A percentile compares a stretch with the other conserved stretches of the same genome.
Conservation (phyloP, 1,140 invertebrate species). For the Battus philenor region DNA sequence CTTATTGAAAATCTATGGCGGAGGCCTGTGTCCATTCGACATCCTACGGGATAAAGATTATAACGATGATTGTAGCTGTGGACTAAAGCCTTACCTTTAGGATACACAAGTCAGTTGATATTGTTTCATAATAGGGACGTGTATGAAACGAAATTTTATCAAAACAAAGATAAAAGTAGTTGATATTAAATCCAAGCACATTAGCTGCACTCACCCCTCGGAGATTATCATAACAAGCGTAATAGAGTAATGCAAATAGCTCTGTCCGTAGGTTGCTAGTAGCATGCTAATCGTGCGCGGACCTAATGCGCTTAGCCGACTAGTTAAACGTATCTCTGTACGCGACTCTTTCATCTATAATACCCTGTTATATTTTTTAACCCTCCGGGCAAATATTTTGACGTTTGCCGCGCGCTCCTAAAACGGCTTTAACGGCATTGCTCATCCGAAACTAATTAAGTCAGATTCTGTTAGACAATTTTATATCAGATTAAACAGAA, state of each 20-base stretch:
- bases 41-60: too few relatives aligned
- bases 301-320: constrained; percentile 43
- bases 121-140: too few relatives aligned
- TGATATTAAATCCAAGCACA: too few relatives aligned
- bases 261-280: constrained; percentile 35
- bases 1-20: too few relatives aligned
- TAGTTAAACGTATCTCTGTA: constrained; percentile 53
- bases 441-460: constrained; percentile 27
- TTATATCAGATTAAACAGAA: not conserved
- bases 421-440: constrained; percentile 24
- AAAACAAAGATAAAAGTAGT: too few relatives aligned
- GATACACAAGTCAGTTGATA: too few relatives aligned
- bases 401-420: constrained; percentile 36
- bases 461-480: too few relatives aligned
- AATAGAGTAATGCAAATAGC: constrained; percentile 68
- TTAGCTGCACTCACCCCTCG: constrained; percentile 51
- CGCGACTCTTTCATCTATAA: constrained; percentile 37
- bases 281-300: constrained; percentile 48
- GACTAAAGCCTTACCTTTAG: too few relatives aligned
- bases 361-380: constrained; percentile 55
- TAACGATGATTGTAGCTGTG: too few relatives aligned
- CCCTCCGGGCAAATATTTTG: constrained; percentile 62
- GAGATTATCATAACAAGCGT: constrained; percentile 64
- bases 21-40: too few relatives aligned
- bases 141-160: too few relatives aligned